Evolutionary conservation across 1,140 invertebrate genomes (phyloP).

Genomic region (Linepithema humile): DNA sequence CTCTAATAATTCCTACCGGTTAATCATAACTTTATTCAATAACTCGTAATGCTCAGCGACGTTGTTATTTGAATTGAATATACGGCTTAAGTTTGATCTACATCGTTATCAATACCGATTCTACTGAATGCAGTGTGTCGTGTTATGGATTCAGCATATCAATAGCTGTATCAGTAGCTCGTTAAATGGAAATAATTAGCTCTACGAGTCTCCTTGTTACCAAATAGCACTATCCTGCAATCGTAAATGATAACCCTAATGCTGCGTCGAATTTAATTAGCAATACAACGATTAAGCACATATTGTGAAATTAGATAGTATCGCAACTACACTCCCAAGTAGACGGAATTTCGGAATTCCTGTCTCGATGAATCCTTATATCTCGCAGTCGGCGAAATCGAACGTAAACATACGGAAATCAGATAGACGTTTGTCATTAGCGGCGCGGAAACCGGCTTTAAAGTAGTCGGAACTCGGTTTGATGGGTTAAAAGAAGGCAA

Average conservation of each 20-base stretch:
- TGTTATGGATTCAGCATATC: slow-evolving; percentile 60
- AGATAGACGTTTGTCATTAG: slow-evolving; percentile 74
- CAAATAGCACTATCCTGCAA: background rate
- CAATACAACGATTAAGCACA: slow-evolving; percentile 21
- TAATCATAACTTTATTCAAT: slow-evolving; percentile 12
- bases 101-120: background rate
- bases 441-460: slow-evolving; percentile 69
- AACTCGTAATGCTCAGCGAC: background rate
- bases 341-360: background rate
- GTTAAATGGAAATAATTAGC: slow-evolving; percentile 68
- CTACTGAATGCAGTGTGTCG: slow-evolving; percentile 54
- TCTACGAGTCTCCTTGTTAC: slow-evolving; percentile 59
- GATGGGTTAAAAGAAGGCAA: slow-evolving; percentile 60
- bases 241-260: slow-evolving; percentile 32
- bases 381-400: background rate
- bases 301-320: background rate
- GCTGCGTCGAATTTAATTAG: slow-evolving; percentile 33
- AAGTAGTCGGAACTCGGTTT: slow-evolving; percentile 72
- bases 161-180: slow-evolving; percentile 51
- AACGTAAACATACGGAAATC: slow-evolving; percentile 61
- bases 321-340: background rate
- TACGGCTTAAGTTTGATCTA: background rate
- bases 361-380: slow-evolving; percentile 6
- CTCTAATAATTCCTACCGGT: background rate
- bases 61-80: background rate